Conservation (phyloP, 2,113 vertebrate genomes). For the Triplophysa dalaica region DNA sequence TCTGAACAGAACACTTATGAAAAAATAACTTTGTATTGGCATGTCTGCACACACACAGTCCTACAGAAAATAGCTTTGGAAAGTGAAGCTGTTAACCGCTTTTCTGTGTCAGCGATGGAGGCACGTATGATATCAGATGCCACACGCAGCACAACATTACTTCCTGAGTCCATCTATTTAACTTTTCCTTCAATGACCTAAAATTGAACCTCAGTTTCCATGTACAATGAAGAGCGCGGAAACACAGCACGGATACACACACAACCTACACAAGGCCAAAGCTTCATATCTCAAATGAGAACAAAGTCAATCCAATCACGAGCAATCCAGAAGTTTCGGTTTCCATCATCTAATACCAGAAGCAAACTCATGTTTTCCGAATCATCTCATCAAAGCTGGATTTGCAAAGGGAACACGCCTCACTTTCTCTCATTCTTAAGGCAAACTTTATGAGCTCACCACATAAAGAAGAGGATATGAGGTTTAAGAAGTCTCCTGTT, state of each 20-base stretch:
- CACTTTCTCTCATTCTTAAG: not conserved
- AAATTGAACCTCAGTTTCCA: not conserved
- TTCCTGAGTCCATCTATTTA: no score
- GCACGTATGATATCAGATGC: not conserved
- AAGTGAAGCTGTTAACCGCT: not conserved
- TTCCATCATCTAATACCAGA: not conserved
- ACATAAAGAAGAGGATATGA: not conserved
- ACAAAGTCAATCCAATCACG: slow-evolving; percentile 19
- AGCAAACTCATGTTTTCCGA: slow-evolving; percentile 32
- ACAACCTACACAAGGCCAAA: not conserved
- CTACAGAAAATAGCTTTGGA: not conserved
- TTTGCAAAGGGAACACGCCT: not conserved
- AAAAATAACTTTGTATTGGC: not conserved
- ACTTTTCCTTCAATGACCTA: no score
- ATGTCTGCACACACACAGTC: not conserved
- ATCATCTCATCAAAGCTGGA: not conserved
- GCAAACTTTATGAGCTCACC: not conserved
- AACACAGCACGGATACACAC: not conserved
- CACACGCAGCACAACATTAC: no score
- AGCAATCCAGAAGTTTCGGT: slow-evolving; percentile 15
- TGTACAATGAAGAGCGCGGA: not conserved
- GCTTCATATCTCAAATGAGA: not conserved
- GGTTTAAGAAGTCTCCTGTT: slow-evolving; percentile 14
- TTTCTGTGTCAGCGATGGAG: not conserved
- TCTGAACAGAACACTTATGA: not conserved